phyloP scores from a whole-genome alignment of 2,797 vertebrate species.

The Buceros bicornis region DNA sequence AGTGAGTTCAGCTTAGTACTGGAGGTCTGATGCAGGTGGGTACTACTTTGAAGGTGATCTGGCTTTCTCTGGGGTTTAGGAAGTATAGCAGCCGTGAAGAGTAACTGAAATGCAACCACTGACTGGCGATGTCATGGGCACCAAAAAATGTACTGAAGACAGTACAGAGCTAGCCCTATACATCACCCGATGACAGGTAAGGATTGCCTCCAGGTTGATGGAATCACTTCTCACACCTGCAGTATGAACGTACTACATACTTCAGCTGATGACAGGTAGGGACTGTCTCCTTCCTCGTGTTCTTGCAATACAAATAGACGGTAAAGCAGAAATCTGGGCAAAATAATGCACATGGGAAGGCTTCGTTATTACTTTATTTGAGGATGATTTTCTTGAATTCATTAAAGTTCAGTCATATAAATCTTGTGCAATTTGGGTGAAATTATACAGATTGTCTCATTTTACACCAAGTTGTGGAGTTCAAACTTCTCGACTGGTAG shows the following conservation, averaged over 20 bases:
- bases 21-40: constrained; percentile 28
- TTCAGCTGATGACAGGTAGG: not conserved
- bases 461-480: not conserved
- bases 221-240: not conserved
- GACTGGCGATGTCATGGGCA: not conserved
- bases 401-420: not conserved
- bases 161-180: not conserved
- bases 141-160: not conserved
- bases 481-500: not conserved
- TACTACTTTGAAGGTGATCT: constrained; percentile 26
- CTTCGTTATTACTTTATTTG: not conserved
- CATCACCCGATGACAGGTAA: not conserved
- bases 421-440: not conserved
- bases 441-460: not conserved
- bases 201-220: not conserved
- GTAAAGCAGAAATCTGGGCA: not conserved
- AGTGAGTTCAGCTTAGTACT: not conserved
- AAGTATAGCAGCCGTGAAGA: not conserved
- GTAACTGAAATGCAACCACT: not conserved
- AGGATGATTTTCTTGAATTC: not conserved
- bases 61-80: not conserved
- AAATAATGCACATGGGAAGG: not conserved
- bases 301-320: not conserved
- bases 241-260: not conserved
- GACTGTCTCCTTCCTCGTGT: not conserved